Conservation (phyloP, 1,140 invertebrate genomes). For the Eriocheir sinensis region DNA sequence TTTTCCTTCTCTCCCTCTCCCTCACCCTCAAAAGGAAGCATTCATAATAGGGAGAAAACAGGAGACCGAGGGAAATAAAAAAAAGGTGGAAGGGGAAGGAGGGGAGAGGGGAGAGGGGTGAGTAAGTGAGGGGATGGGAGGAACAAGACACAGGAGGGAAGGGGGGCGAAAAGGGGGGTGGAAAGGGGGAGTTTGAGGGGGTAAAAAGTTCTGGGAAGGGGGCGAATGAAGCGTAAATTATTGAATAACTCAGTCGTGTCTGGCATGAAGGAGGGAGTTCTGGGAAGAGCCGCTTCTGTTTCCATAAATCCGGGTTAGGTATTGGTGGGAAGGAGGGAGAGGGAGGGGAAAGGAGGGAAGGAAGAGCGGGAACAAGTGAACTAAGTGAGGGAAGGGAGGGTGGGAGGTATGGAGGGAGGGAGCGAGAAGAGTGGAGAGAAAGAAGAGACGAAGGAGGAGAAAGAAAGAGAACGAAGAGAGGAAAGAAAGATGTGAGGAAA, state of each 20-base stretch:
- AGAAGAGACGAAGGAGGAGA: neutral
- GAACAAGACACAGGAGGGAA: neutral
- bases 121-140: neutral
- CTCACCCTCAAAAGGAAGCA: neutral
- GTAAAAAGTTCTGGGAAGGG: too few species aligned
- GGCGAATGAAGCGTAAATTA: too few species aligned
- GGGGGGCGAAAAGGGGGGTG: neutral
- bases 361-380: too few species aligned
- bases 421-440: too few species aligned
- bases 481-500: neutral
- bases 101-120: neutral
- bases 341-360: neutral
- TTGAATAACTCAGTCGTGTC: too few species aligned
- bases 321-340: neutral
- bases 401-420: neutral
- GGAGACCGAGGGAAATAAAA: neutral
- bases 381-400: neutral
- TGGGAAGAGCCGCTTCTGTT: too few species aligned
- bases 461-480: neutral
- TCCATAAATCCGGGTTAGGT: neutral
- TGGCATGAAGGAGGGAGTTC: too few species aligned
- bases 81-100: neutral
- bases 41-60: neutral
- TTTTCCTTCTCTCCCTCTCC: conserved; percentile 30
- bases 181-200: neutral